Base-by-base conservation (phyloP, 2,888 invertebrate genomes). In the Sicus ferrugineus region DNA sequence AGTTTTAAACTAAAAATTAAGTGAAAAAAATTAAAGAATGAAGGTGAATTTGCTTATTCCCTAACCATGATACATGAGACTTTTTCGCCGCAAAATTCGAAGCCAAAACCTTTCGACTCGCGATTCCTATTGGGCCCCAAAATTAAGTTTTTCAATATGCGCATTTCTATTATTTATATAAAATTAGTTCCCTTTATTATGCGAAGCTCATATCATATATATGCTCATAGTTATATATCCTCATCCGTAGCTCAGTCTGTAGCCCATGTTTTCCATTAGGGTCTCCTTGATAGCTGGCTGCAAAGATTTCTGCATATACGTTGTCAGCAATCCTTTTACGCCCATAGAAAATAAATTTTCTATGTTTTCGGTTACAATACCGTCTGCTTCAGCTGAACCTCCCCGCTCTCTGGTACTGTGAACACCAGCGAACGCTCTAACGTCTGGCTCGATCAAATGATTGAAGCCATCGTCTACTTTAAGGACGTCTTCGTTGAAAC, bases 201-300 rank as follows among this genome's bases (percentile, higher is more conserved):
- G n/a, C n/a, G n/a, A n/a, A n/a, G n/a, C n/a, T n/a, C n/a, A n/a
- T n/a, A n/a, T n/a, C n/a, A n/a, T n/a, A n/a, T n/a, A n/a, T n/a
- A n/a, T n/a, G n/a, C n/a, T n/a, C n/a, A n/a, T n/a, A n/a, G n/a
- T n/a, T n/a, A n/a, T n/a, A n/a, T n/a, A n/a, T n/a, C n/a, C 16
- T 84, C 87, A 91, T 72, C 94, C 94, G 81, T 94, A 94, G 69
- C 94, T 94, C 77, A 94, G 89, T 52, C 93, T 93, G 82, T 94
- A 94, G 6, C 94, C 94, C 91, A 94, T 92, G 81, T 93, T 93
- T 73, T 92, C 88, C 94, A 94, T 93, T 34, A 94, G 86, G 0
- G 94, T 93, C 79, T 94, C 94, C 81, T 93, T 93, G 68, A 94
- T 93, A 48, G 94, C 93, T 9, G 93, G 93, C 78, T 94, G 93